phyloP scores from a whole-genome alignment of 2,888 invertebrate species.

The Orthosia incerta region DNA sequence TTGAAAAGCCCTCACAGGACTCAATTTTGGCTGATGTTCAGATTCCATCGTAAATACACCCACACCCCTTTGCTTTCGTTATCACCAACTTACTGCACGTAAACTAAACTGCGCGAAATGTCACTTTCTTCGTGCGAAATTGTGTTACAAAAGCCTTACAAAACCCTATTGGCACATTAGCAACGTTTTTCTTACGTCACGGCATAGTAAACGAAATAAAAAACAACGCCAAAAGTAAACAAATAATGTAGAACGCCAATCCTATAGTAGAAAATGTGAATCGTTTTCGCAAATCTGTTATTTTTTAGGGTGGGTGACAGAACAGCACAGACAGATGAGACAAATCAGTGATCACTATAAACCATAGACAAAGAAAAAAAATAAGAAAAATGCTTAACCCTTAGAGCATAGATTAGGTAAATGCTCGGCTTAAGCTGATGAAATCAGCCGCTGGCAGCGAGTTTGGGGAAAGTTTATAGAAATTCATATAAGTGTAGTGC shows the following conservation, averaged over 20 bases:
- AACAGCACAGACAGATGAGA: neutral
- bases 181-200: conserved; percentile 50
- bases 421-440: too few species aligned
- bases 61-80: conserved; percentile 57
- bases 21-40: conserved; percentile 84
- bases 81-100: conserved; percentile 55
- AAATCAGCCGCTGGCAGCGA: too few species aligned
- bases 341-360: neutral
- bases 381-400: too few species aligned
- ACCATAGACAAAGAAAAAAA: conserved; percentile 11
- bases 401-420: too few species aligned
- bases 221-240: conserved; percentile 52
- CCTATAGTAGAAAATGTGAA: conserved; percentile 19
- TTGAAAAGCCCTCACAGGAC: conserved; percentile 86
- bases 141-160: conserved; percentile 47
- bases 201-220: conserved; percentile 34
- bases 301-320: conserved; percentile 37
- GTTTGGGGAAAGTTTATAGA: too few species aligned
- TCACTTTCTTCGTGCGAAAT: conserved; percentile 59
- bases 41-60: conserved; percentile 78
- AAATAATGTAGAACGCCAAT: conserved; percentile 43
- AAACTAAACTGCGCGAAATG: conserved; percentile 60
- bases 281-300: conserved; percentile 46
- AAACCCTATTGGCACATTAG: conserved; percentile 57
- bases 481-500: too few species aligned